Base-by-base conservation (phyloP, 2,113 vertebrate genomes). In the Syngnathus typhle region DNA sequence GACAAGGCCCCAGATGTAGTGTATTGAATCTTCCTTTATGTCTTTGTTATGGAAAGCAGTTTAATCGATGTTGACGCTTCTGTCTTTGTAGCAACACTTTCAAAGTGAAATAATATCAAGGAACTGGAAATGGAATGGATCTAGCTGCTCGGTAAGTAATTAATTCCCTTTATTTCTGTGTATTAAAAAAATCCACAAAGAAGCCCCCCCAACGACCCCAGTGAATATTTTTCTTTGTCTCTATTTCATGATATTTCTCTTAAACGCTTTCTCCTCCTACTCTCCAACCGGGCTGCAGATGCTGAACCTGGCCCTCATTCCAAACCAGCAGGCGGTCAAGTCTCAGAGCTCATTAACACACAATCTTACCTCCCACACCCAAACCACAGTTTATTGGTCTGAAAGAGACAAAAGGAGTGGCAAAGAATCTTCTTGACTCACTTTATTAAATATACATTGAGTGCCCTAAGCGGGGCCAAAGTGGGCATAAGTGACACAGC, bases 341-440 rank as follows among this genome's bases (percentile, higher is more conserved):
- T 82, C 88, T 84, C 87, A 68, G 76, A 80, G 82, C 90, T 90
- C 88, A 89, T 88, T 89, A 89, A 88, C 83, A 86, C 83, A 85
- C 68, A 75, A 68, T 87, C 78, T 81, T 77, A 84, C 84, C 75
- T 78, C 77, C 88, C 81, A 78, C 76, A 75, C 73, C 69, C 79
- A 80, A 80, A 82, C 73, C 81, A 75, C 77, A 80, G 84, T 83
- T 81, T 71, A 76, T 75, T 78, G 76, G 75, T 78, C 70, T 74
- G 63, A 72, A 82, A 82, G 73, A 81, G 62, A 72, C 60, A 46
- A 78, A 71, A 73, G n/a, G 41, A 5, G 46, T 38, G 12, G 23
- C 47, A 1, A 56, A 1, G 49, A 38, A 62, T 78, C 74, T 74
- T 15, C 58, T 73, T 77, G 37, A 47, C 74, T 75, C 13, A 52